Evolutionary conservation across 1,140 invertebrate species (phyloP).

Genomic region (Drosophila elegans): DNA sequence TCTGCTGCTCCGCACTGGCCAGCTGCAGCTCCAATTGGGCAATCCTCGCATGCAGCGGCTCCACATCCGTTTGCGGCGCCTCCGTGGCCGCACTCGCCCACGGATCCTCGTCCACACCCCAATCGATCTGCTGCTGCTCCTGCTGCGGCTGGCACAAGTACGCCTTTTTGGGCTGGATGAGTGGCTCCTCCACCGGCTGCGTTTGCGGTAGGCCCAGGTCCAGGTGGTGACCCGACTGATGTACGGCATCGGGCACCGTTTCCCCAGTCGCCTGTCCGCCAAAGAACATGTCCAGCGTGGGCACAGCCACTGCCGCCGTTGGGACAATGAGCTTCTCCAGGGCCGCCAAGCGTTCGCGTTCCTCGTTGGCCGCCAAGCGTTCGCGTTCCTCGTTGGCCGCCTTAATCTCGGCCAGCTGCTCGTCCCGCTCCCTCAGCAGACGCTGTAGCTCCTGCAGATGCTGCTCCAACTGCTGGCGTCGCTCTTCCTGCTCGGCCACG

Average conservation of each 20-base stretch:
- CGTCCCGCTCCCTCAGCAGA: constrained; percentile 31
- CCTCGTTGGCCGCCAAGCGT: constrained; percentile 40
- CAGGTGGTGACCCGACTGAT: neutral
- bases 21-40: constrained; percentile 86
- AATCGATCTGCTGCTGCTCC: constrained; percentile 85
- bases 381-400: constrained; percentile 44
- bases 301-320: constrained; percentile 6
- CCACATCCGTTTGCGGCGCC: constrained; percentile 8
- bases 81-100: constrained; percentile 48
- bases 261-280: constrained; percentile 21
- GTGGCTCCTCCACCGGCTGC: constrained; percentile 84
- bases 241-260: constrained; percentile 18
- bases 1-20: constrained; percentile 86
- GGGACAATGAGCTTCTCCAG: constrained; percentile 52
- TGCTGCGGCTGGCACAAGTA: constrained; percentile 85
- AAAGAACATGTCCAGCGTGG: constrained; percentile 80
- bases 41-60: constrained; percentile 84
- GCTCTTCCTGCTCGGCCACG: constrained; percentile 51
- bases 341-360: constrained; percentile 47
- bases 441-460: constrained; percentile 36
- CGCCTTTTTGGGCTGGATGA: constrained; percentile 86
- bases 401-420: constrained; percentile 38
- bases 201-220: constrained; percentile 48
- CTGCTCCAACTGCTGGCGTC: constrained; percentile 56
- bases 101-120: constrained; percentile 85